phyloP scores from a whole-genome alignment of 2,113 vertebrate species.

The Bos taurus region DNA sequence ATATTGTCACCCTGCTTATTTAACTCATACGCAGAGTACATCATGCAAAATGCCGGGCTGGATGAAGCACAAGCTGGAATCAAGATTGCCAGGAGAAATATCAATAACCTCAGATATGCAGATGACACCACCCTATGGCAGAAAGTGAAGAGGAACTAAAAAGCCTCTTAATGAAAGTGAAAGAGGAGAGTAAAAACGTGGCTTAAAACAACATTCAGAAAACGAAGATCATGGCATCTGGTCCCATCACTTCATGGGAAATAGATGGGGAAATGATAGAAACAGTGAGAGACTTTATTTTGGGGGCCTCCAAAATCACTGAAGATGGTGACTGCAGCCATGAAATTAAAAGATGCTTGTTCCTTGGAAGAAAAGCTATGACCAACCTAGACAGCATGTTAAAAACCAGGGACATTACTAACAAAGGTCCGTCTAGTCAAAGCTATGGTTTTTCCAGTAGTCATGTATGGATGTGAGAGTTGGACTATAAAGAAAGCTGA shows the following conservation, averaged over 20 bases:
- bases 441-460: neutral
- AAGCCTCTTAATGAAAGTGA: neutral
- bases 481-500: neutral
- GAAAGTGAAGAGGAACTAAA: neutral
- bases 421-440: neutral
- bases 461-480: neutral
- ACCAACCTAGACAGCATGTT: neutral
- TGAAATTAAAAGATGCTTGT: neutral
- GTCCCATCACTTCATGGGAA: neutral
- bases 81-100: neutral
- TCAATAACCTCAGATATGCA: neutral
- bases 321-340: neutral
- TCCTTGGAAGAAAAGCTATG: neutral
- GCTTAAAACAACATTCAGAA: neutral
- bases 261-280: neutral
- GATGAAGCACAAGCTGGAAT: neutral
- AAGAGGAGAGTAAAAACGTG: neutral
- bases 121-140: neutral
- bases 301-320: neutral
- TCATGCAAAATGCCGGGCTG: neutral
- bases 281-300: neutral
- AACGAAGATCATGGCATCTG: accelerated
- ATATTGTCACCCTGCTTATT: neutral
- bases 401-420: neutral
- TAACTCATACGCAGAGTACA: neutral